Evolutionary conservation across 2,113 vertebrate genomes (phyloP), one percentile per base, ranked within the genome.

Genomic region (Tragulus kanchil): DNA sequence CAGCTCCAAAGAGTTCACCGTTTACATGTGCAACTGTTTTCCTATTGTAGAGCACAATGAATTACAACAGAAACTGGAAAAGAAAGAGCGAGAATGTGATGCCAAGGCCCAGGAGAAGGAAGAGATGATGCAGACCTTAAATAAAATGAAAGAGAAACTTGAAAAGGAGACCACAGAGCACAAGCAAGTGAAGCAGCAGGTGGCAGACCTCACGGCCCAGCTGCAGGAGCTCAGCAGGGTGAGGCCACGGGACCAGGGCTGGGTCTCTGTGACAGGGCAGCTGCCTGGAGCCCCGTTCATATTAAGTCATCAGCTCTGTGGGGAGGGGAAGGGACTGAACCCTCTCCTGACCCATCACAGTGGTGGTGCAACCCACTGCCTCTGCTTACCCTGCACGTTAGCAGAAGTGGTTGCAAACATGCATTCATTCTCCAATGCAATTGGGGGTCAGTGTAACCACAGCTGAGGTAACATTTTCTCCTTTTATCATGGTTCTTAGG

Each of bases 111-210:
- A 99, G 97, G 99, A 99, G 99, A 99, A 99, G 95, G 99, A 99
- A 28, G 99, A 99, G 97, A 99, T 99, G 99, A 99, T 99, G 99
- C 99, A 99, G 98, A 99, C 99, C 0, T 99, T 99, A 97, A 99
- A 99, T 98, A 99, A 99, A 98, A 99, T 99, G 99, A 99, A 99
- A 98, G 99, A 99, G 98, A 99, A 99, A 95, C 99, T 99, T 94
- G 99, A 99, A 94, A 99, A 99, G 96, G 99, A 99, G 98, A 99
- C 99, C 36, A 99, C 97, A 0, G 99, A 99, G 98, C 99, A 99
- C 98, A 99, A 99, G 98, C 99, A 99, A 89, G 99, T 99, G 97
- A 99, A 99, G 97, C 99, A 99, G 98, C 99, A 99, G 97, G 99
- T 99, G 98, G 98, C 98, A 0, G 99, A 99, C 67, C 99, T 99